Evolutionary conservation across 2,797 vertebrate genomes (phyloP).

Genomic region (Coregonus sp.): DNA sequence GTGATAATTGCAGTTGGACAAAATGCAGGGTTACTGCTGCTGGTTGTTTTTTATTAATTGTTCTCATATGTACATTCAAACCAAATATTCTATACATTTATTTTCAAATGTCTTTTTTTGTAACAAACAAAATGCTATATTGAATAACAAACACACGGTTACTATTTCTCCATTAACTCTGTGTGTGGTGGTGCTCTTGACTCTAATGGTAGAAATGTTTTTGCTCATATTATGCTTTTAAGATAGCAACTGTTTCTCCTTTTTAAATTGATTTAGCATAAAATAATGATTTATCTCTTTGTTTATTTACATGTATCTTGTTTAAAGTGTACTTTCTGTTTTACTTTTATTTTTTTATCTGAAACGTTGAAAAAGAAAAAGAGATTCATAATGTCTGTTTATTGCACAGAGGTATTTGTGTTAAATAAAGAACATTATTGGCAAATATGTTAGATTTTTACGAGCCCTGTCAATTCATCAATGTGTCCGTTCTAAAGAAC

Average conservation of each 20-base stretch:
- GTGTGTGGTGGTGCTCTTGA: neutral
- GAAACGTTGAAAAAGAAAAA: neutral
- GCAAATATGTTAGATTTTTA: neutral
- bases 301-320: too few species aligned
- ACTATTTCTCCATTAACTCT: neutral
- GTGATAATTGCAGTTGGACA: neutral
- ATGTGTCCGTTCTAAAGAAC: neutral
- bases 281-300: neutral
- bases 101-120: neutral
- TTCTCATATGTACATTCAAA: neutral
- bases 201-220: neutral
- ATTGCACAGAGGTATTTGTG: neutral
- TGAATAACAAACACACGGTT: neutral
- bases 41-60: neutral
- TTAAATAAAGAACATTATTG: slow-evolving; percentile 6
- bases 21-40: neutral
- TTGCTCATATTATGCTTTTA: neutral
- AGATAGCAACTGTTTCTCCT: neutral
- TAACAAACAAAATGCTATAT: neutral
- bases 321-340: too few species aligned
- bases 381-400: neutral
- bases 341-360: neutral
- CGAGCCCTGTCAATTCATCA: neutral
- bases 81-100: neutral
- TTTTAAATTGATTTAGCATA: neutral